Percentiles rank a stretch among this genome's conserved stretches.
Evolutionary conservation across 2,888 invertebrate genomes (phyloP).

Genomic region (Drosophila fulvimacula): DNA sequence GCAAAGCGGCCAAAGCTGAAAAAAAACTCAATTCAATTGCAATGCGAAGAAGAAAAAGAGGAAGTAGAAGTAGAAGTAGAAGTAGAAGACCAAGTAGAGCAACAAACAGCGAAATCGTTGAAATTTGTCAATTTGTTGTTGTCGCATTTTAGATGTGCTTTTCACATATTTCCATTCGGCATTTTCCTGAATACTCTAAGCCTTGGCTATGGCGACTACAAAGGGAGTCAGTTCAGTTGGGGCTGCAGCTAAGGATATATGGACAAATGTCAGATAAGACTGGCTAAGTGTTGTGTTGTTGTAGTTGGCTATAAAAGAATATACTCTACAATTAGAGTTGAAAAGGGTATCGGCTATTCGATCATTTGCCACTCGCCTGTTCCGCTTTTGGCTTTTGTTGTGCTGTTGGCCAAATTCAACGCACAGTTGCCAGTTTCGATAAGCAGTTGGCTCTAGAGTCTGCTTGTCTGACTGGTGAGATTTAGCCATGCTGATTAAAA

Average conservation of each 20-base stretch:
- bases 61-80: background rate
- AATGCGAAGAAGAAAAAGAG: slow-evolving; percentile 11
- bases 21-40: slow-evolving; percentile 64
- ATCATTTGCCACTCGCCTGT: background rate
- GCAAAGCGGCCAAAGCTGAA: slow-evolving; percentile 25
- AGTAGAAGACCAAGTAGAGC: background rate
- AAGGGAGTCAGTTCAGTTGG: background rate
- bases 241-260: too few relatives aligned
- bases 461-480: slow-evolving; percentile 46
- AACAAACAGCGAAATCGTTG: slow-evolving; percentile 15
- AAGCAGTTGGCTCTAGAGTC: slow-evolving; percentile 30
- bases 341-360: background rate
- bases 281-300: background rate
- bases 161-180: slow-evolving; percentile 3
- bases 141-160: slow-evolving; percentile 12
- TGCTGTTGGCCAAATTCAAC: slow-evolving; percentile 46
- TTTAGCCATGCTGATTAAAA: slow-evolving; percentile 72
- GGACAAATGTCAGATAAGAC: background rate
- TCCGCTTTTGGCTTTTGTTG: slow-evolving; percentile 31
- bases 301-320: background rate
- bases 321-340: background rate
- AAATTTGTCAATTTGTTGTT: slow-evolving; percentile 38
- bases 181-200: slow-evolving; percentile 5
- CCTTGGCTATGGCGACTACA: background rate
- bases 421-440: slow-evolving; percentile 53